A percentile compares a stretch with the other conserved stretches of the same genome.
These are phyloP conservation scores for Promerops cafer DNA, from an alignment of 2,113 vertebrate genomes.

Conservation along the genomic window DNA sequence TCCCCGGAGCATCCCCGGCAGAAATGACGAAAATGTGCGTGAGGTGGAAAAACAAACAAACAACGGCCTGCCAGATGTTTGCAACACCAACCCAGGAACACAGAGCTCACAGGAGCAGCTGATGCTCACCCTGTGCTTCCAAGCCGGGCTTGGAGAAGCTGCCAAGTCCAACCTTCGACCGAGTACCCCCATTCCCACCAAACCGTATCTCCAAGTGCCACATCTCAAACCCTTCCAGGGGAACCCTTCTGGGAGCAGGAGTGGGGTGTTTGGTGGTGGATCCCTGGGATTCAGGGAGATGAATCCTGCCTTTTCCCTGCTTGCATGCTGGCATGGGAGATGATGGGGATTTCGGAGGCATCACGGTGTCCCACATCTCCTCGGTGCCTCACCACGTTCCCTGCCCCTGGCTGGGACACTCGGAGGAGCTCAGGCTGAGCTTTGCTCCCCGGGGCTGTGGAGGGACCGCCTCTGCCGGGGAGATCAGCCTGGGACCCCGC, in stretches of 20 bases:
- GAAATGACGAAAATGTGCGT: background rate
- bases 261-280: background rate
- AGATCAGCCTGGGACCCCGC: background rate
- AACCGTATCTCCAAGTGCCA: accelerated
- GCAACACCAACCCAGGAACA: background rate
- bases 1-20: constrained; percentile 3
- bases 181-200: accelerated
- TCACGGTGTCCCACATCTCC: background rate
- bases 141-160: background rate
- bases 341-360: background rate
- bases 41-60: background rate
- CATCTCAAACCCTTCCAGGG: accelerated
- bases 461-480: no score
- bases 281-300: background rate
- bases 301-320: background rate
- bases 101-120: background rate
- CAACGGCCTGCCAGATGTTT: background rate
- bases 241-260: background rate
- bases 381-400: accelerated
- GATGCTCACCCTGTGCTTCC: background rate
- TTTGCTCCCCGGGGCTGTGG: background rate
- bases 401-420: background rate
- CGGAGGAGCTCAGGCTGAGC: background rate
- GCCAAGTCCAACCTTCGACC: background rate
- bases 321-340: background rate